Evolutionary conservation across 2,113 vertebrate species (phyloP).

Genomic region (Brachionichthys hirsutus): DNA sequence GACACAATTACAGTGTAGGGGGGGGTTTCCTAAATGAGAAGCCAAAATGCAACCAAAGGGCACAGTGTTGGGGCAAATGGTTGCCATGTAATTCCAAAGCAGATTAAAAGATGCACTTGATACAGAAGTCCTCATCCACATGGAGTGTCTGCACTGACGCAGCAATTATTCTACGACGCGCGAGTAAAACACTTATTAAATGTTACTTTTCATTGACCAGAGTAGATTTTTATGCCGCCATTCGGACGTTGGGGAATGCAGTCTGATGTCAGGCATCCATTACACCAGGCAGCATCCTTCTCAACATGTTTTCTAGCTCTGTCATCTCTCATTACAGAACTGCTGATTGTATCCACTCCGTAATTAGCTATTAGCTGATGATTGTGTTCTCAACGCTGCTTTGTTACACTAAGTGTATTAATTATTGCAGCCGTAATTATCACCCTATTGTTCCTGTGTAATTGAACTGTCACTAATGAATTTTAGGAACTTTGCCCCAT

Average conservation of each 20-base stretch:
- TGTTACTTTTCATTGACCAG: neutral
- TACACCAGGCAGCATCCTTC: neutral
- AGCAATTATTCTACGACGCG: too few relatives aligned
- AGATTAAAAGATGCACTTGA: too few relatives aligned
- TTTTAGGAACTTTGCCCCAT: conserved; percentile 59
- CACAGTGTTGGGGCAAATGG: too few relatives aligned
- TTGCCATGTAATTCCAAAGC: too few relatives aligned
- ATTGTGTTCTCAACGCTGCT: conserved; percentile 56
- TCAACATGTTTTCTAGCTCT: conserved; percentile 15
- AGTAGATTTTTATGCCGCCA: neutral
- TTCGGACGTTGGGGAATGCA: neutral
- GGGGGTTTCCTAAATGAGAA: too few relatives aligned
- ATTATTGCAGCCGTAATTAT: conserved; percentile 76
- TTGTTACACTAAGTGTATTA: conserved; percentile 69
- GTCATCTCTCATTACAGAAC: conserved; percentile 52
- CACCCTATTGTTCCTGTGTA: conserved; percentile 66
- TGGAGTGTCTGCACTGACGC: too few relatives aligned
- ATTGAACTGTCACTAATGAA: conserved; percentile 75
- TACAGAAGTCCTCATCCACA: too few relatives aligned
- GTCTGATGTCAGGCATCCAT: conserved; percentile 4
- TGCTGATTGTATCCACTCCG: conserved; percentile 65
- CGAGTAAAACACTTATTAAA: too few relatives aligned
- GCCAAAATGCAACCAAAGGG: too few relatives aligned
- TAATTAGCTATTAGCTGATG: conserved; percentile 65
- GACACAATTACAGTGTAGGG: too few relatives aligned